Evolutionary conservation across 2,797 vertebrate species (phyloP), one percentile per base, ranked within the genome.

Genomic region (Megalops cyprinoides): DNA sequence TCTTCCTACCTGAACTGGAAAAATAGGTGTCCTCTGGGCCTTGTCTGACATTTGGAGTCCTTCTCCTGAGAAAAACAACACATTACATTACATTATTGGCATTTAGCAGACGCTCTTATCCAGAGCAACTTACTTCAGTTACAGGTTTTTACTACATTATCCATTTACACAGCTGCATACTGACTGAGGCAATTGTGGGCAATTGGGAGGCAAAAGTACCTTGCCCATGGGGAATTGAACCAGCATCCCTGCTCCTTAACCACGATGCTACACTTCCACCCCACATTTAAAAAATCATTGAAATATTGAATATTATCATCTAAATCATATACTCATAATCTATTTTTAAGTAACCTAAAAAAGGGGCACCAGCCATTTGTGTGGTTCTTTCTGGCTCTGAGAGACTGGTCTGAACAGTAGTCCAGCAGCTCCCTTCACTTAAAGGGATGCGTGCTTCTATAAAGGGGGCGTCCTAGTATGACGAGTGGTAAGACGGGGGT

Each of bases 11-110:
- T 82, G 97, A 92, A 87, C 94, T 97, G 86, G 97, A 97, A 89
- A 98, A 99, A 86, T 97, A 98, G 1, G 97, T 95, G 0, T 99
- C 98, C 87, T 98, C 97, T 0, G 95, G 87, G 0, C 96, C 96
- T 81, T 97, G 97, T 14, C 96, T 95, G 0, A 92, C 87, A 48
- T 95, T 94, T 7, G 94, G 91, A 76, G 88, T 94, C 85, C 91
- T 96, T 83, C 87, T 96, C 87, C 97, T 99, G 86, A 39, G 84
- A 74, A 58, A 18, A 83, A 81, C 28, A 74, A 81, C 74, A 28
- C 39, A 67, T 37, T 67, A 37, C 2, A 39, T 18, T 67, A 2
- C 4, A 62, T 62, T 31, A 31, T 28, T 2, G 28, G 8, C 4
- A 62, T n/a, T n/a, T n/a, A n/a, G n/a, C n/a, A n/a, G n/a, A n/a